phyloP scores from a whole-genome alignment of 2,797 vertebrate genomes.

The Meda fulgida region DNA sequence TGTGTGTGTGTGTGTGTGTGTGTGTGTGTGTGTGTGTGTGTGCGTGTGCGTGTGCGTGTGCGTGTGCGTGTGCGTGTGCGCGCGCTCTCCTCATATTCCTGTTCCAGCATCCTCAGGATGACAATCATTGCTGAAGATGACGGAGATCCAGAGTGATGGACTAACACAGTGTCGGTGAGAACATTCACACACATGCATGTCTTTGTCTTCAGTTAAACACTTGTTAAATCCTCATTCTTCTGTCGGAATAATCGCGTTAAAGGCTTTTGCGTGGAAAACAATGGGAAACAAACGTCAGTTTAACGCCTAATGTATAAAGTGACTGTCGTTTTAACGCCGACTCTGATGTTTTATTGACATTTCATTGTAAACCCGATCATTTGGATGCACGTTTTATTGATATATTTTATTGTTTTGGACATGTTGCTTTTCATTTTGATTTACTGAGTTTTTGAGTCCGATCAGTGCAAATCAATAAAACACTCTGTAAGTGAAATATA shows the following conservation, averaged over 20 bases:
- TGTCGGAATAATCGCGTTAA: neutral
- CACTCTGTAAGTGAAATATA: neutral
- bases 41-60: neutral
- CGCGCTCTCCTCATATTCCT: neutral
- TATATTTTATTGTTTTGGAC: neutral
- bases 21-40: neutral
- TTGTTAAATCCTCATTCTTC: neutral
- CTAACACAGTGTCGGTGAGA: slow-evolving; percentile 3
- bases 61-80: no score
- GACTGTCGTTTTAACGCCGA: neutral
- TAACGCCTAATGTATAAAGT: neutral
- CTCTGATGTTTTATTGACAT: neutral
- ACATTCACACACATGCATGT: neutral
- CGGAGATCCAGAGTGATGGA: neutral
- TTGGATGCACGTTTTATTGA: neutral
- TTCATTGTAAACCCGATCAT: neutral
- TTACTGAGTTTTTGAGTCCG: no score
- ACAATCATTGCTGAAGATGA: neutral
- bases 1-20: no score
- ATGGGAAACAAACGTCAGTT: neutral
- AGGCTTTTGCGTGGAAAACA: neutral
- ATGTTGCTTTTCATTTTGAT: neutral
- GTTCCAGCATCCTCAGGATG: neutral
- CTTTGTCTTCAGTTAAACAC: neutral
- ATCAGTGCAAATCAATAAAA: neutral